Percentiles rank a stretch among this genome's conserved stretches.
Evolutionary conservation across 2,113 vertebrate genomes (phyloP).

Genomic region (Himantopus leucocephalus): DNA sequence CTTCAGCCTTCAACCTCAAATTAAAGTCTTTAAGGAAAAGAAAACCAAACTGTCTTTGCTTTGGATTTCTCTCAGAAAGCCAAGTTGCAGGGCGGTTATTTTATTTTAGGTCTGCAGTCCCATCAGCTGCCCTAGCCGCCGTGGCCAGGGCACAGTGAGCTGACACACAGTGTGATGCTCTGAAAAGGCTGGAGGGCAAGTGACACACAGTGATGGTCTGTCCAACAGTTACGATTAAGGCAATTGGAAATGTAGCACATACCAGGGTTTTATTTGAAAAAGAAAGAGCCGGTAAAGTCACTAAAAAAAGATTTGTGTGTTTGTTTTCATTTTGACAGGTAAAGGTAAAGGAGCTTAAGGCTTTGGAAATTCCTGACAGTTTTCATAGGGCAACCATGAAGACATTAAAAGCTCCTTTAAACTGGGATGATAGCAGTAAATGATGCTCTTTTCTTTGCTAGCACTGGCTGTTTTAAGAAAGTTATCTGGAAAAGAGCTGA

Average conservation of each 20-base stretch:
- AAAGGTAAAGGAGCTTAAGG: neutral
- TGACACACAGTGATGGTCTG: neutral
- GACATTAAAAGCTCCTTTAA: neutral
- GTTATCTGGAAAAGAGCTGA: neutral
- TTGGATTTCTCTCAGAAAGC: neutral
- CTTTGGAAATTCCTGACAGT: neutral
- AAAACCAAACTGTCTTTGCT: neutral
- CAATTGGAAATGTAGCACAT: neutral
- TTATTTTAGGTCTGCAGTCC: neutral
- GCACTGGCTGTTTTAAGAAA: neutral
- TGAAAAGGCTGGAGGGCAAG: neutral
- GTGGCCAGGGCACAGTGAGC: neutral
- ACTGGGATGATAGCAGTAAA: neutral
- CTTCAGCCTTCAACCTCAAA: neutral
- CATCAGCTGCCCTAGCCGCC: neutral
- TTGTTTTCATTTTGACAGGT: neutral
- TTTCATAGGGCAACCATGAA: neutral
- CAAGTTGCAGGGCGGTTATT: neutral
- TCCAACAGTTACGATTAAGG: neutral
- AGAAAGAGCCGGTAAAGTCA: neutral
- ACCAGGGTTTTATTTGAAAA: neutral
- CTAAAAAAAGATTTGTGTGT: neutral
- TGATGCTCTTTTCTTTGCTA: neutral
- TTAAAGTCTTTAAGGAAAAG: neutral
- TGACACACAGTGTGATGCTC: neutral